Evolutionary conservation across 2,888 invertebrate species (phyloP), one percentile per base, ranked within the genome.

Genomic region (Hyposoter dolosus): DNA sequence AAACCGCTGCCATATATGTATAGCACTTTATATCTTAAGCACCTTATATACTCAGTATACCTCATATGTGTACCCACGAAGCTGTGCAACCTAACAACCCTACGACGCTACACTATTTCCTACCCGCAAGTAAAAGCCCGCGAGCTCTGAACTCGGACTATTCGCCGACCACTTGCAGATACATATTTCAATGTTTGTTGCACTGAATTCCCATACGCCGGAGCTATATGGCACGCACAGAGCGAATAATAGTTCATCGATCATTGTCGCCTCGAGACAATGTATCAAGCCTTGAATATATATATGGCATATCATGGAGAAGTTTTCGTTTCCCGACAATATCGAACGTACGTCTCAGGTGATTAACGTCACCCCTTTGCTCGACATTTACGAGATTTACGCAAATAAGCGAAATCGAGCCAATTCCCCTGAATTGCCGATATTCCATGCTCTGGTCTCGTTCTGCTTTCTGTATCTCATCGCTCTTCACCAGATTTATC

Each of bases 201-300:
- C 60, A 43, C 28, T 69, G 69, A 74, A 79, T 79, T 80, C 79
- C 74, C 75, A 76, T 56, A 50, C 45, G 65, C 19, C 77, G 65
- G 23, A 40, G 45, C 78, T 84, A 72, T 71, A 50, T 65, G 47
- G 47, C 75, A 68, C 63, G 80, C 82, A 75, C 82, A 75, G 80
- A 80, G 83, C 84, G 65, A 74, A 85, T 69, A 84, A 85, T 85
- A 83, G 84, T 89, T 88, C 89, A 89, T 89, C 87, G 88, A 89
- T 89, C 89, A 89, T 89, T 84, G 87, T 88, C 88, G 87, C 85
- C 79, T 28, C 80, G 85, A 74, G 80, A 84, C 74, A 74, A 82
- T 77, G 47, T 66, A 53, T 79, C 66, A 28, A 40, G 43, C 53
- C n/a, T 65, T 19, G 15, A 23, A 74, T 60, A 74, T 65, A 74